phyloP scores from a whole-genome alignment of 30 jellyfish, hydroid and myxozoan species.

The Turritopsis dohrnii region DNA sequence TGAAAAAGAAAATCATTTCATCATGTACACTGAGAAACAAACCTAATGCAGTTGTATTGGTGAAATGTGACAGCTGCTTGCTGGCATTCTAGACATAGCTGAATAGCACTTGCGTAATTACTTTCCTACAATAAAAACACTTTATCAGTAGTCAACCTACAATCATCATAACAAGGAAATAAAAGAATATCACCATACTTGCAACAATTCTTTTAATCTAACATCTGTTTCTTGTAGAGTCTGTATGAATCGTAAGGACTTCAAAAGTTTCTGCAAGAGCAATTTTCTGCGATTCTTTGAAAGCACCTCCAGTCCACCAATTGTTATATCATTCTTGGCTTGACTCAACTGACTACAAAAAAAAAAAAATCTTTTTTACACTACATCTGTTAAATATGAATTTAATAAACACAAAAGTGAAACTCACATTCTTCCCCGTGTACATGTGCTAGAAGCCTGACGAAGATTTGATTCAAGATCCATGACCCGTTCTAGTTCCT shows the following conservation, averaged over 20 bases:
- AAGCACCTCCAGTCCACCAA: constrained; percentile 61
- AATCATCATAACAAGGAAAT: not conserved
- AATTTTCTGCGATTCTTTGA: constrained; percentile 76
- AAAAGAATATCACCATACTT: constrained; percentile 30
- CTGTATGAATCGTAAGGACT: constrained; percentile 77
- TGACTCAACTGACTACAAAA: constrained; percentile 54
- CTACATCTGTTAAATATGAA: not conserved
- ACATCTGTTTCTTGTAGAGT: constrained; percentile 94
- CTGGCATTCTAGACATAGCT: constrained; percentile 95
- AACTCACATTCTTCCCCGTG: constrained; percentile 78
- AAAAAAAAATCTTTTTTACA: not conserved
- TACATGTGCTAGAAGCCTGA: constrained; percentile 78
- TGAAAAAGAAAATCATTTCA: not conserved
- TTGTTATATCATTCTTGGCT: constrained; percentile 82
- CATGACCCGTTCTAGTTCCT: constrained; percentile 95
- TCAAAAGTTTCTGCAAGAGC: constrained; percentile 55
- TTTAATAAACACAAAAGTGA: not conserved
- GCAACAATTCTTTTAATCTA: constrained; percentile 79
- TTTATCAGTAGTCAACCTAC: not conserved
- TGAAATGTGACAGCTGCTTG: constrained; percentile 84
- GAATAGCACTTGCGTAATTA: constrained; percentile 94
- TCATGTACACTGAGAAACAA: not conserved
- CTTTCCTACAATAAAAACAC: constrained; percentile 50
- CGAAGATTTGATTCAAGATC: constrained; percentile 87
- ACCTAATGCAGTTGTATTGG: constrained; percentile 86